phyloP scores from a whole-genome alignment of 2,797 vertebrate genomes.

The Strix occidentalis region DNA sequence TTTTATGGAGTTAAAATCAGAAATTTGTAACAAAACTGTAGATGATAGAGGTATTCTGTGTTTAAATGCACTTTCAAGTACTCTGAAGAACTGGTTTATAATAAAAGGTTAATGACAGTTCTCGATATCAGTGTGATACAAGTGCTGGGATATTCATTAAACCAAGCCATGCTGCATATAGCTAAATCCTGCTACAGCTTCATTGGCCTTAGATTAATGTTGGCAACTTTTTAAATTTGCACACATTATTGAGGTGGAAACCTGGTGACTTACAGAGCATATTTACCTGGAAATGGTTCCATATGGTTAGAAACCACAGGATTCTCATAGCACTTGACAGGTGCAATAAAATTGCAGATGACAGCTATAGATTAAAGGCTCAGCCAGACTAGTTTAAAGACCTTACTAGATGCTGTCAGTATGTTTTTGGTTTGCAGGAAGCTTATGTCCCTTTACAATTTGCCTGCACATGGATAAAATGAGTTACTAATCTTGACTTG shows the following conservation, averaged over 20 bases:
- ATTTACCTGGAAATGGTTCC: background rate
- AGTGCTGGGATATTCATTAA: background rate
- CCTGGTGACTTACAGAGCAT: accelerated
- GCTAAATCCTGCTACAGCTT: background rate
- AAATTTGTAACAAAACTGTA: background rate
- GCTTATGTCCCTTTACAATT: background rate
- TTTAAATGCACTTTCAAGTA: background rate
- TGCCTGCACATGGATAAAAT: background rate
- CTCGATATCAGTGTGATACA: background rate
- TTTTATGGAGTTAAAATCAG: background rate
- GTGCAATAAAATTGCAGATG: background rate
- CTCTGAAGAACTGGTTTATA: background rate
- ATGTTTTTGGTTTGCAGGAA: background rate
- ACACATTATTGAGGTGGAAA: background rate
- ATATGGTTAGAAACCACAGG: background rate
- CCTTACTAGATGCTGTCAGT: background rate
- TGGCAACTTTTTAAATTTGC: background rate
- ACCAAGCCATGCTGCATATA: background rate
- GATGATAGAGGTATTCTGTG: background rate
- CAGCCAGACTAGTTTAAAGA: background rate
- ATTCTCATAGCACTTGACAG: background rate
- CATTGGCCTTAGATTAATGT: background rate
- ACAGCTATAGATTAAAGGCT: background rate
- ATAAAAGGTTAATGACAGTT: background rate
- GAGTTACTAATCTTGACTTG: background rate